A percentile compares a stretch with the other conserved stretches of the same genome.
Conservation (phyloP, 1,140 invertebrate species). For the Neodiprion lecontei region DNA sequence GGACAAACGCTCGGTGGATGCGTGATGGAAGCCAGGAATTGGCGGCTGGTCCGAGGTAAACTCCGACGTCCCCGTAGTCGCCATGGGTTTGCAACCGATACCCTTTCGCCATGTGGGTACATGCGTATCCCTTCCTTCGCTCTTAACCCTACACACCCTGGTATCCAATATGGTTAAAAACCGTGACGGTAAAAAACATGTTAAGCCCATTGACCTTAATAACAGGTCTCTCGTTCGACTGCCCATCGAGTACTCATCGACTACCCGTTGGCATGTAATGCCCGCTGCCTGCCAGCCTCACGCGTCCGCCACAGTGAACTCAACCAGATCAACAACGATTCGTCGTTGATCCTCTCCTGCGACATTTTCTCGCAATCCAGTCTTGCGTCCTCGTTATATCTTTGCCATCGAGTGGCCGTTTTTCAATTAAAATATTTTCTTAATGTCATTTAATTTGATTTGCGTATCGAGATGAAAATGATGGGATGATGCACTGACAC, state of each 20-base stretch:
- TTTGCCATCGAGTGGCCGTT: too few relatives aligned
- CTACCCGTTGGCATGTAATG: not conserved
- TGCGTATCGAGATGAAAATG: too few relatives aligned
- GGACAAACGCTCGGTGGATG: conserved; percentile 23
- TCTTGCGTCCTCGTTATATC: too few relatives aligned
- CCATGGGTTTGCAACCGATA: too few relatives aligned
- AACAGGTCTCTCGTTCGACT: conserved; percentile 38
- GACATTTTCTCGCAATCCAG: too few relatives aligned
- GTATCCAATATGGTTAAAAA: conserved; percentile 18
- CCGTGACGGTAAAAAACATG: conserved; percentile 44
- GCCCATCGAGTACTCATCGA: conserved; percentile 20
- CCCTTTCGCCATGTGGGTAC: too few relatives aligned
- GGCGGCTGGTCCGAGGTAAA: conserved; percentile 8
- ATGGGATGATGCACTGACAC: too few relatives aligned
- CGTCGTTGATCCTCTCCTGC: too few relatives aligned
- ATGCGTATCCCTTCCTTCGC: too few relatives aligned
- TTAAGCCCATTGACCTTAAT: conserved; percentile 45
- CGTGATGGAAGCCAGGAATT: conserved; percentile 28
- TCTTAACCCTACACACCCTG: not conserved
- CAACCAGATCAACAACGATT: not conserved
- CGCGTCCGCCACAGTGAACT: not conserved
- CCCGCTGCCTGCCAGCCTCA: not conserved
- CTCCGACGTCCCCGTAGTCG: not conserved
- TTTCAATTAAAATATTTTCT: too few relatives aligned
- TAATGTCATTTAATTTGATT: too few relatives aligned